Percentiles rank a stretch among this genome's conserved stretches.
phyloP scores from a whole-genome alignment of 2,888 invertebrate genomes.

The Epinotia bilunana region DNA sequence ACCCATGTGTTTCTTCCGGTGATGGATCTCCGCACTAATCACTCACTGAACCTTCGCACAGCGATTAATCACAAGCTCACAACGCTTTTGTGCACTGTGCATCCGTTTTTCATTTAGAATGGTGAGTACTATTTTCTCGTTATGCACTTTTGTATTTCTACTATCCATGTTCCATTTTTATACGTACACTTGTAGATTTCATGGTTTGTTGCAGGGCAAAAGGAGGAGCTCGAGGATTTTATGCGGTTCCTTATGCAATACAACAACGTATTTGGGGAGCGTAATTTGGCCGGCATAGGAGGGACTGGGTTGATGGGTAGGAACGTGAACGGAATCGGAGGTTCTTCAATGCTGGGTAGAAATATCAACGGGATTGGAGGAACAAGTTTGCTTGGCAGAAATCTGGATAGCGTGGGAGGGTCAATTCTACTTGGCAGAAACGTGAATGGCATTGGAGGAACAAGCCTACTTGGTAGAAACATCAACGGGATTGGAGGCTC shows the following conservation, averaged over 20 bases:
- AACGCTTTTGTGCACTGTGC: constrained; percentile 49
- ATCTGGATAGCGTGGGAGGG: constrained; percentile 44
- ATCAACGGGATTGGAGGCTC: constrained; percentile 27
- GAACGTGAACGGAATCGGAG: constrained; percentile 58
- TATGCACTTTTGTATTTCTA: constrained; percentile 39
- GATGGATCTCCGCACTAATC: constrained; percentile 50
- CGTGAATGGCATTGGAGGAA: constrained; percentile 47
- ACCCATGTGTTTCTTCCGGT: constrained; percentile 47
- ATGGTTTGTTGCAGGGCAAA: constrained; percentile 70
- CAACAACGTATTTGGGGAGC: constrained; percentile 59
- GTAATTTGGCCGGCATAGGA: constrained; percentile 49
- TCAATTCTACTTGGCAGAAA: constrained; percentile 45
- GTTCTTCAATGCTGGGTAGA: constrained; percentile 58
- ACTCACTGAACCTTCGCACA: constrained; percentile 50
- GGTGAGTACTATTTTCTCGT: constrained; percentile 49
- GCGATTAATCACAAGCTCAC: constrained; percentile 45
- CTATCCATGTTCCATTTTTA: constrained; percentile 6
- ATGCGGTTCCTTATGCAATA: constrained; percentile 66
- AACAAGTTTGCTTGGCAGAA: constrained; percentile 47
- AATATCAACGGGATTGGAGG: constrained; percentile 53
- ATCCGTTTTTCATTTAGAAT: constrained; percentile 42
- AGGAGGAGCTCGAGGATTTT: constrained; percentile 68
- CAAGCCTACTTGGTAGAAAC: constrained; percentile 46
- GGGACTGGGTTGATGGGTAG: constrained; percentile 53
- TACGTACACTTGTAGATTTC: constrained; percentile 24